Percentiles rank a stretch among this genome's conserved stretches.
phyloP scores from a whole-genome alignment of 2,797 vertebrate genomes.

The Yasuhikotakia modesta region DNA sequence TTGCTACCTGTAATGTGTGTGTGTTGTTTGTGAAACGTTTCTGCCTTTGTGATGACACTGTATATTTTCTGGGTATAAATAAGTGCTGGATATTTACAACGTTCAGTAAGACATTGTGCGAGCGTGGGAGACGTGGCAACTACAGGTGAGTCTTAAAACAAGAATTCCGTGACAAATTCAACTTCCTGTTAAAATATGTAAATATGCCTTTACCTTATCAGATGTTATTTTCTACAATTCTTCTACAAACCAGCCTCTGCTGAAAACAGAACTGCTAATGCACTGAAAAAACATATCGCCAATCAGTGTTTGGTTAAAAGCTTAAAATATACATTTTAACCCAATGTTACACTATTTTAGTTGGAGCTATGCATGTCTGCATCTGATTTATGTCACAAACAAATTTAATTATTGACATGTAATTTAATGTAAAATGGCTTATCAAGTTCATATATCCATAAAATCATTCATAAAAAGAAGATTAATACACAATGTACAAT shows the following conservation, averaged over 20 bases:
- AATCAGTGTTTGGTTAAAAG: background rate
- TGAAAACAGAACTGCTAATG: background rate
- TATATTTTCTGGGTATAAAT: conserved; percentile 54
- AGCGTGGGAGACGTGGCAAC: conserved; percentile 26
- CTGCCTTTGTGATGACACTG: conserved; percentile 45
- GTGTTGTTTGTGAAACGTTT: conserved; percentile 6
- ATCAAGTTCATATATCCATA: background rate
- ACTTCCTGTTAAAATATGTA: background rate
- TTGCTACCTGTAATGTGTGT: background rate
- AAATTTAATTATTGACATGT: background rate
- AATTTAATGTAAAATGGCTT: background rate
- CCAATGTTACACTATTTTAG: too few species aligned
- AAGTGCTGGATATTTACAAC: conserved; percentile 40
- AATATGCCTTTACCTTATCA: background rate
- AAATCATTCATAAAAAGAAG: background rate
- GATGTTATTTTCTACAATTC: background rate
- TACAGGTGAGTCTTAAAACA: conserved; percentile 53
- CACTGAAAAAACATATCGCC: background rate
- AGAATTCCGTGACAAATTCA: background rate
- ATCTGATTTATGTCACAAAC: background rate
- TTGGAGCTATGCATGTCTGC: background rate
- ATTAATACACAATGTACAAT: background rate
- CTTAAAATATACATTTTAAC: too few species aligned
- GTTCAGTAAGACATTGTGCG: conserved; percentile 14
- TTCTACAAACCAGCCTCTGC: background rate